Evolutionary conservation across 2,797 vertebrate species (phyloP).

Genomic region (Coreius guichenoti): DNA sequence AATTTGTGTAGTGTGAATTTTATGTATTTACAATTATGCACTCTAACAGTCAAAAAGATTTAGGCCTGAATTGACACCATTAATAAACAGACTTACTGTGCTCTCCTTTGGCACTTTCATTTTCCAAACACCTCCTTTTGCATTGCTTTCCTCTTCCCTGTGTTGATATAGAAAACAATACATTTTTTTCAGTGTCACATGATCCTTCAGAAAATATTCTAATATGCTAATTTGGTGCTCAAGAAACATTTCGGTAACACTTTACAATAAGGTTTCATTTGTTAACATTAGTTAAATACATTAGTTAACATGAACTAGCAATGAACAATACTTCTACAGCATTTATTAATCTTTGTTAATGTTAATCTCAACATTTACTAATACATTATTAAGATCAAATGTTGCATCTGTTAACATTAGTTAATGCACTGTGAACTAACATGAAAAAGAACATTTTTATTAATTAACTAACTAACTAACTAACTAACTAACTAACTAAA

Average conservation of each 20-base stretch:
- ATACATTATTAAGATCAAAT: no score
- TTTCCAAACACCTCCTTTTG: conserved; percentile 95
- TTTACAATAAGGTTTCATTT: no score
- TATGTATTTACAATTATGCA: neutral
- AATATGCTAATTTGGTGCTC: neutral
- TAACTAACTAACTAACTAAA: no score
- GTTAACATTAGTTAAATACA: no score
- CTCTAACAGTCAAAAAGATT: neutral
- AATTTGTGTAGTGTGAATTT: neutral
- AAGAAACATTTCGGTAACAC: neutral
- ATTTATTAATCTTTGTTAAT: no score
- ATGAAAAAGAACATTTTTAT: no score
- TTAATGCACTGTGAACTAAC: no score
- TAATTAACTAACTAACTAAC: no score
- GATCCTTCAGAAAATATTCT: neutral
- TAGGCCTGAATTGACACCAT: neutral
- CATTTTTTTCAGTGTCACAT: neutral
- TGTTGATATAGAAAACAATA: neutral
- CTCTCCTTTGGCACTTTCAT: conserved; percentile 96
- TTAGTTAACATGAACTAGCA: no score
- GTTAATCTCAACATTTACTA: no score
- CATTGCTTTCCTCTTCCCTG: conserved; percentile 98
- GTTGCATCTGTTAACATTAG: no score
- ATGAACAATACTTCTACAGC: no score
- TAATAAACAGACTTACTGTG: conserved; percentile 79